Base-by-base conservation (phyloP, 2,888 invertebrate species). In the Ditula angustiorana region DNA sequence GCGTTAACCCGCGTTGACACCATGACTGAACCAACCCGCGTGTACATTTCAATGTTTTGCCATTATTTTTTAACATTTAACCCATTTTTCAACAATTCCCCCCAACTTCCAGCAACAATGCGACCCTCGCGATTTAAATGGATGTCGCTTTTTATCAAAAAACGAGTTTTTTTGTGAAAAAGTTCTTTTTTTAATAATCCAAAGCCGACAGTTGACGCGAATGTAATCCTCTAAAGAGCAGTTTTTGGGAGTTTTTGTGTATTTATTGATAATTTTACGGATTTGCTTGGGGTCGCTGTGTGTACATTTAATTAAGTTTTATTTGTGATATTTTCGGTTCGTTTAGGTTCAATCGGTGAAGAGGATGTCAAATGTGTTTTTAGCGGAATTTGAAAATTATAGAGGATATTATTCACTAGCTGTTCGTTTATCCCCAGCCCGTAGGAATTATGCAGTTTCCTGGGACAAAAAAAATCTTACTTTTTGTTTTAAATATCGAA, bases 141-240 rank as follows among this genome's bases (percentile, higher is more conserved):
- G 87, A 75, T 87, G 90, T 90, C 88, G 83, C 76, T 82, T 85
- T 86, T 85, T 77, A 74, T 73, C 74, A 77, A 86, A 87, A 88
- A 74, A 41, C n/a, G 10, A 70, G 61, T 76, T 69, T 80, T 84
- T 88, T 85, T 84, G 81, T 80, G 73, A 72, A 76, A 78, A 77
- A 70, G 71, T 30, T 77, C 83, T 85, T 88, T 87, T 85, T 82
- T 80, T 80, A 74, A 81, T 79, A 85, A 83, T 87, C 85, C 80
- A 90, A 91, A 92, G 90, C 90, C 79, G 92, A 91, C 92, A 91
- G 89, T 91, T 92, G 92, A 92, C 92, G 92, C 92, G 90, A 75
- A 92, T 78, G 87, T 92, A 92, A 92, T 92, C 91, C 90, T 90
- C 88, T 92, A 92, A 90, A 88, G 87, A 88, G 80, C 85, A 83